Evolutionary conservation across 2,888 invertebrate species (phyloP).

Genomic region (Stenichneumon culpator): DNA sequence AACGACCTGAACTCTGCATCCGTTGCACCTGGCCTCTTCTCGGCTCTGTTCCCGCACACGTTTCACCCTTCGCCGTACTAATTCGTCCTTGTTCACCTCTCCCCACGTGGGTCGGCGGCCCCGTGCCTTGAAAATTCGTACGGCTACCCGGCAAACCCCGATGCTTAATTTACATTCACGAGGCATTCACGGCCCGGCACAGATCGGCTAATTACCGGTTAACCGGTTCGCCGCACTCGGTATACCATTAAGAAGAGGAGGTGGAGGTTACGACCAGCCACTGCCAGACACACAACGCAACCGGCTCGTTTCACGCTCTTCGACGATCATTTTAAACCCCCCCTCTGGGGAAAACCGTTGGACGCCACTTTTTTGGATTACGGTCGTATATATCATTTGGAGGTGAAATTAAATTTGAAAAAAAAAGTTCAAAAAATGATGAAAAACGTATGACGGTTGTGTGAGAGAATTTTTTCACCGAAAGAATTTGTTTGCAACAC

Average conservation of each 20-base stretch:
- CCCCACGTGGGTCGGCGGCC: neutral
- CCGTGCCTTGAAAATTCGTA: constrained; percentile 65
- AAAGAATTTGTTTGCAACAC: too few species aligned
- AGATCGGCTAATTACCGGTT: constrained; percentile 85
- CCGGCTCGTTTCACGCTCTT: constrained; percentile 69
- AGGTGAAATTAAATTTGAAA: neutral
- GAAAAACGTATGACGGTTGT: too few species aligned
- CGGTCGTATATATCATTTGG: neutral
- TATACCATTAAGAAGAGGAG: constrained; percentile 74
- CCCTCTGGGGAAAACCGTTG: constrained; percentile 59
- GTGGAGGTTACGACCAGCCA: constrained; percentile 61
- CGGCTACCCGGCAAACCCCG: constrained; percentile 57
- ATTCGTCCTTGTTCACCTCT: constrained; percentile 72
- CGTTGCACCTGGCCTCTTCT: constrained; percentile 66
- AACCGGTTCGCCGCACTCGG: constrained; percentile 83
- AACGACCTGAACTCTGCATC: constrained; percentile 56
- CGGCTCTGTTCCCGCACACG: constrained; percentile 11
- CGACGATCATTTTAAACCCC: constrained; percentile 64
- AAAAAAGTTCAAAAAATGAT: neutral
- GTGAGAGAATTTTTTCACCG: too few species aligned
- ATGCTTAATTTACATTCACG: constrained; percentile 84
- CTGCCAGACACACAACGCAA: constrained; percentile 69
- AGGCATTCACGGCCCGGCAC: constrained; percentile 67
- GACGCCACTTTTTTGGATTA: constrained; percentile 46
- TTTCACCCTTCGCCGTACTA: constrained; percentile 80